Conservation (phyloP, 1,140 invertebrate species). For the Drosophila pandora region DNA sequence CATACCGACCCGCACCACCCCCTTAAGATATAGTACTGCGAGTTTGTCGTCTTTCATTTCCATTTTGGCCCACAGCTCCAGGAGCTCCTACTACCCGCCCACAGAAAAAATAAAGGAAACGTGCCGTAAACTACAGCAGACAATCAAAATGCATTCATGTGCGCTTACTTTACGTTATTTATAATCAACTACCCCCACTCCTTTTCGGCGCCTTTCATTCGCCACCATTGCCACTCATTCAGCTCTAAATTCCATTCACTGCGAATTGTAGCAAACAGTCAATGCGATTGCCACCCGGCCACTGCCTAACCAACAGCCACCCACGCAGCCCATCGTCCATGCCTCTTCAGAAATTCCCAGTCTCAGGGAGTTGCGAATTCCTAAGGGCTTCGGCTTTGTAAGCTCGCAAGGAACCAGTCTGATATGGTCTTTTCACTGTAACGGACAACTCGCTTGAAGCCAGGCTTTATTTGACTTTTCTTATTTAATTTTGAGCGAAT, state of each 20-base stretch:
- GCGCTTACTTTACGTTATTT: slow-evolving; percentile 77
- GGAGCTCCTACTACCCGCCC: slow-evolving; percentile 1
- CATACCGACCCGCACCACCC: slow-evolving; percentile 1
- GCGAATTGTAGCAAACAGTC: slow-evolving; percentile 59
- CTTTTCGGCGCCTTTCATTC: slow-evolving; percentile 30
- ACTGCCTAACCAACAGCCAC: neutral
- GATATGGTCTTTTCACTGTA: slow-evolving; percentile 29
- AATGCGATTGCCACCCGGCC: slow-evolving; percentile 34
- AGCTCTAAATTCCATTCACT: slow-evolving; percentile 70
- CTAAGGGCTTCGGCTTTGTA: slow-evolving; percentile 3
- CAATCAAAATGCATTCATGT: slow-evolving; percentile 82
- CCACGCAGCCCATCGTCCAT: neutral
- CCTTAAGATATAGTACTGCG: slow-evolving; percentile 20
- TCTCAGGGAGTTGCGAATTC: neutral
- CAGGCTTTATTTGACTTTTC: slow-evolving; percentile 15
- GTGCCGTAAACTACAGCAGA: slow-evolving; percentile 76
- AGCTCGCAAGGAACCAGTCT: slow-evolving; percentile 17
- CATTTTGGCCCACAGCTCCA: slow-evolving; percentile 38
- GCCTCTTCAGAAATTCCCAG: slow-evolving; percentile 6
- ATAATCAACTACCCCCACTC: slow-evolving; percentile 56
- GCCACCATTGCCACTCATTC: slow-evolving; percentile 45
- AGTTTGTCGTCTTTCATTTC: slow-evolving; percentile 61
- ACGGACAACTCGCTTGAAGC: slow-evolving; percentile 20
- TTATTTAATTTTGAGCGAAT: slow-evolving; percentile 34
- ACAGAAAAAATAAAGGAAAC: slow-evolving; percentile 55